Evolutionary conservation across 1,140 invertebrate species (phyloP), one percentile per base, ranked within the genome.

Genomic region (Bombus vancouverensis): DNA sequence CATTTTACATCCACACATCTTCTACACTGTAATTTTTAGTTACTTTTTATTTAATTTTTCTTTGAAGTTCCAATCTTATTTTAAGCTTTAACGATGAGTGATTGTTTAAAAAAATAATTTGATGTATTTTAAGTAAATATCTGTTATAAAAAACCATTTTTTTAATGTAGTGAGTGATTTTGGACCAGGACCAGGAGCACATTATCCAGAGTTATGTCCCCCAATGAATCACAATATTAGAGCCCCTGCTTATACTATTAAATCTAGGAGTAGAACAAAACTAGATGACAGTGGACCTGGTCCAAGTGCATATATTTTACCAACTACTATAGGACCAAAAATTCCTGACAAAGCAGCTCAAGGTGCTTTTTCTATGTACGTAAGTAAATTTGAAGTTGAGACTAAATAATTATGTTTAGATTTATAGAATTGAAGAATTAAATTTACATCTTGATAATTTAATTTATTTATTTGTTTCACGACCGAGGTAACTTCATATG

Each of bases 101-200:
- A 53, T 59, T 28, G 57, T n/a, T n/a, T 13, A n/a, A 62, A 12
- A 62, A 4, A n/a, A n/a, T 62, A 25, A 68, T 37, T 68, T 68
- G 2, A 18, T 22, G 37, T 18, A 34, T 37, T 70, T 22, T 70
- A 12, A 25, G 1, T 1, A 39, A 28, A 39, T 53, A 79, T 53
- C 53, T 72, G 44, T 83, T 32, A 44, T n/a, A 70, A 83, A 39
- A 77, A 13, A 47, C 62, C 15, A 32, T 47, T 28, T 62, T 57
- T 62, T 83, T 2, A 18, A 66, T 34, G 15, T 22, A 87, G 88
- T 89, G 25, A 44, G 59, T 71, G 68, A 91, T 71, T 34, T 44
- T 15, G 91, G 89, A 34, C 95, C 95, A 42, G 94, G 95, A 85
- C 94, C 95, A 2, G 94, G 93, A 47, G 92, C 94, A 12, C 94